Evolutionary conservation across 2,888 invertebrate species (phyloP), one percentile per base, ranked within the genome.

Genomic region (Acleris cristana): DNA sequence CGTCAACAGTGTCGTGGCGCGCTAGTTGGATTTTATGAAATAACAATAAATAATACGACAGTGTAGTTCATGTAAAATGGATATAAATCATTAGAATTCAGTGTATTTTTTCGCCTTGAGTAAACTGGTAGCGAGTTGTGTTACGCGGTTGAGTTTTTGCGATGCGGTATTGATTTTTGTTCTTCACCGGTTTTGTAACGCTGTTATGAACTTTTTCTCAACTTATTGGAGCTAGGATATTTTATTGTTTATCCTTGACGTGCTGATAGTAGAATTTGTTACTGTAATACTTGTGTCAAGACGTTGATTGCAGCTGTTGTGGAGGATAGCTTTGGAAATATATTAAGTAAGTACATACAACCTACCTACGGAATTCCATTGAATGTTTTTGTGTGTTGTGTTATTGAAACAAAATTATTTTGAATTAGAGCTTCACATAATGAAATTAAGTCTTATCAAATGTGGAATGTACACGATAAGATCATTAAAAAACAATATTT

Each of bases 1-100:
- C 93, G 90, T 93, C 93, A 93, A 93, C 92, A 92, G 92, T 89
- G 85, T 85, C 88, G 90, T 88, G 88, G 90, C 90, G 92, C 89
- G 91, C 84, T 89, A 92, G 92, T 89, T 91, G 92, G 87, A 86
- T 90, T 90, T 90, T 87, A 87, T 88, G 81, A 90, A 91, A 87
- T 90, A 90, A 89, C 82, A 91, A 91, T 87, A 90, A 91, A 90
- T 88, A 88, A 74, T 80, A 82, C 79, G 83, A 78, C 79, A 82
- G 86, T 88, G 87, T 80, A 81, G 81, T 87, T 85, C 77, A 82
- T 79, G 81, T 83, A 90, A 88, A 87, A 90, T 91, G 90, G 84
- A 82, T 86, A 84, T 81, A 85, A 87, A 86, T 82, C 84, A 77
- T 76, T 87, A 88, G 83, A 83, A 84, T 78, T 81, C 76, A 79